phyloP scores from a whole-genome alignment of 2,888 invertebrate genomes.

The Agriopis aurantiaria region DNA sequence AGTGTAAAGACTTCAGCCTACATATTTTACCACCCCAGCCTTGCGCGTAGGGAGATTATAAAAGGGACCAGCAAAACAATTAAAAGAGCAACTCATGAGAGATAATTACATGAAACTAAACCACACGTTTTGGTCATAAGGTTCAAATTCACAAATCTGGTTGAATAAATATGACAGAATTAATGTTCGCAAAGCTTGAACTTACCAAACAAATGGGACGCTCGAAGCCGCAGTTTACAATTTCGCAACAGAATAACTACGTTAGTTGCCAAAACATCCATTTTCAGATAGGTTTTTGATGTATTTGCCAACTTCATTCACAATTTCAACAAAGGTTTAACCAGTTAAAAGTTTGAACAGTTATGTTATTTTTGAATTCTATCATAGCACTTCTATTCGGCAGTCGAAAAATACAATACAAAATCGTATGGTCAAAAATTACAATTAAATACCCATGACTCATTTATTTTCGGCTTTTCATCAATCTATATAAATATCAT shows the following conservation, averaged over 20 bases:
- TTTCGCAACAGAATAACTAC: conserved; percentile 28
- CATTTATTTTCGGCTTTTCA: too few relatives aligned
- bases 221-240: conserved; percentile 37
- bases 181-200: conserved; percentile 42
- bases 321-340: not conserved
- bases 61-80: conserved; percentile 15
- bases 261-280: conserved; percentile 33
- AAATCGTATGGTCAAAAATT: too few relatives aligned
- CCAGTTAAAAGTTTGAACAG: not conserved
- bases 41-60: conserved; percentile 10
- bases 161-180: conserved; percentile 35
- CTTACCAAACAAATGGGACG: conserved; percentile 45
- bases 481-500: too few relatives aligned
- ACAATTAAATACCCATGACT: too few relatives aligned
- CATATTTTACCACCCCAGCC: conserved; percentile 20
- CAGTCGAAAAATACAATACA: too few relatives aligned
- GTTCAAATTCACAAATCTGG: conserved; percentile 16
- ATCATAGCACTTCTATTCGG: too few relatives aligned
- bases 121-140: conserved; percentile 1
- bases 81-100: conserved; percentile 15
- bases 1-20: conserved; percentile 13
- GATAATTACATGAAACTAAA: conserved; percentile 15
- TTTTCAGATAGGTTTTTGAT: conserved; percentile 9
- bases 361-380: too few relatives aligned
- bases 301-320: conserved; percentile 7